These are phyloP conservation scores for Allophyes oxyacanthae DNA, from an alignment of 2,888 invertebrate genomes.

Conservation along the genomic window DNA sequence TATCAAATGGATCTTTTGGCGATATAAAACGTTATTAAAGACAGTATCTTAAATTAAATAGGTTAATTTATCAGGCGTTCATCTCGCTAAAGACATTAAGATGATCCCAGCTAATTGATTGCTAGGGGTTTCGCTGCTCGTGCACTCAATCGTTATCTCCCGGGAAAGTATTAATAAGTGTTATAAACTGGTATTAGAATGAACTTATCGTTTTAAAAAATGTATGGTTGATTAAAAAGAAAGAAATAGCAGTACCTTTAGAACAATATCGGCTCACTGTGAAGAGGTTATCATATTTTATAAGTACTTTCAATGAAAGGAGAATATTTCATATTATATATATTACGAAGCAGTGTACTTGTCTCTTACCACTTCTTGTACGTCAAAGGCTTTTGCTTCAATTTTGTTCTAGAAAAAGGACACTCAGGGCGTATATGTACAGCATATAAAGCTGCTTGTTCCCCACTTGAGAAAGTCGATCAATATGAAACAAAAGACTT, in stretches of 20 bases:
- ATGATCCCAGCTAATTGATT: constrained; percentile 65
- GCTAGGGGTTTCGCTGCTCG: constrained; percentile 43
- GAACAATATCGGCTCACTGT: too few species aligned
- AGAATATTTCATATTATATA: constrained; percentile 17
- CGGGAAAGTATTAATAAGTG: constrained; percentile 45
- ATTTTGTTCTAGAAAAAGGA: background rate
- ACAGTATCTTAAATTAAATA: constrained; percentile 52
- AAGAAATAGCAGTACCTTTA: constrained; percentile 4
- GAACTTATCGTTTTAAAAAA: constrained; percentile 30
- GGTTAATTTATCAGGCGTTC: constrained; percentile 57
- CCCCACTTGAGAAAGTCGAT: too few species aligned
- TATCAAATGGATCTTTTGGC: constrained; percentile 42
- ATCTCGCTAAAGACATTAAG: constrained; percentile 53
- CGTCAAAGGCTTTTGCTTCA: constrained; percentile 8
- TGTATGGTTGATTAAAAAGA: constrained; percentile 19
- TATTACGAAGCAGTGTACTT: constrained; percentile 12
- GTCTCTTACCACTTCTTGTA: background rate
- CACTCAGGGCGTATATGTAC: too few species aligned
- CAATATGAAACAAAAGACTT: too few species aligned
- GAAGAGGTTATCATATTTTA: constrained; percentile 35
- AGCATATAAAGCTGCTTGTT: too few species aligned
- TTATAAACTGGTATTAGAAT: constrained; percentile 40
- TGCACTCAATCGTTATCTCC: constrained; percentile 40
- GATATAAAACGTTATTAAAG: constrained; percentile 53
- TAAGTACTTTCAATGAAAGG: constrained; percentile 13